phyloP scores from a whole-genome alignment of 2,113 vertebrate genomes.

The Dissostichus mawsoni region DNA sequence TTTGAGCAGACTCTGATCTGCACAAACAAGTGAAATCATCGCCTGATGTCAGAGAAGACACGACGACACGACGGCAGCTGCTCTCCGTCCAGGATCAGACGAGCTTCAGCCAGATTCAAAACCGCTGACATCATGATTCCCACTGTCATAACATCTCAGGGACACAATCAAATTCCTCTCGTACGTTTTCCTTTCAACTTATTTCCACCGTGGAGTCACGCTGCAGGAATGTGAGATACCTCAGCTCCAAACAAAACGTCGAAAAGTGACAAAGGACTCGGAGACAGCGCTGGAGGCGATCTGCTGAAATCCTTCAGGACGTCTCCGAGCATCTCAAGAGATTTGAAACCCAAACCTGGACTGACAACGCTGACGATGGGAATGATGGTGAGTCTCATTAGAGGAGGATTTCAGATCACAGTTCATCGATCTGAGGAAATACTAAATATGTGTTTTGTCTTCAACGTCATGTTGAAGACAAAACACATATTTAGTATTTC shows the following conservation, averaged over 20 bases:
- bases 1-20: slow-evolving; percentile 28
- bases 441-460: not conserved
- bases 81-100: slow-evolving; percentile 13
- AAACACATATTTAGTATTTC: not conserved
- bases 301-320: not conserved
- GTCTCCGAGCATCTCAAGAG: not conserved
- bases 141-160: slow-evolving; percentile 68
- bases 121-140: slow-evolving; percentile 31
- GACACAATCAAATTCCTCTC: slow-evolving; percentile 42
- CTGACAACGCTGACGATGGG: not conserved
- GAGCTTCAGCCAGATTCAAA: not conserved
- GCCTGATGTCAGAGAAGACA: slow-evolving; percentile 18
- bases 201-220: slow-evolving; percentile 20
- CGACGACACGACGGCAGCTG: slow-evolving; percentile 14
- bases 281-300: not conserved
- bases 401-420: not conserved
- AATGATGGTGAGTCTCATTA: not conserved
- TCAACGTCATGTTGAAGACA: not conserved
- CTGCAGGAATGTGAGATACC: slow-evolving; percentile 27
- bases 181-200: slow-evolving; percentile 34
- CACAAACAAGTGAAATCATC: slow-evolving; percentile 36
- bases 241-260: slow-evolving; percentile 2
- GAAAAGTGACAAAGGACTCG: slow-evolving; percentile 16
- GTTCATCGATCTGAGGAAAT: not conserved
- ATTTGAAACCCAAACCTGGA: not conserved